Evolutionary conservation across 37 sponge, comb jelly and placozoan genomes (phyloP), one percentile per base, ranked within the genome.

Genomic region (Ianthella basta): DNA sequence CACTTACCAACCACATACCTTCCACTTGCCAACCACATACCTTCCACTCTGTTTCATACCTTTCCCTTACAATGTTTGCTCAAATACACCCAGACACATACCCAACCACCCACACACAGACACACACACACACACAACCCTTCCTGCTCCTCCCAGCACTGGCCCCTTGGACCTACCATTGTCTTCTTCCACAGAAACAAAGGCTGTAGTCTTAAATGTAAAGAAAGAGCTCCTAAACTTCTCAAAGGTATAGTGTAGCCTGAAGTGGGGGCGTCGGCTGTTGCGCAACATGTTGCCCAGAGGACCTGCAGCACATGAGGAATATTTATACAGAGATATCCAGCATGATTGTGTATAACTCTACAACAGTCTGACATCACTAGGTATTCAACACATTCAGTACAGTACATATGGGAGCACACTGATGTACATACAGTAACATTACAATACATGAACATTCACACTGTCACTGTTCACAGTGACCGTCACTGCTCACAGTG

Each of bases 171-270:
- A 29, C 53, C 41, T 35, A 94, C 94, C 80, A 83, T 66, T 90
- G 88, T 94, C 94, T 60, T 94, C 94, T 27, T 85, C 83, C 21
- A 80, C 41, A 27, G 91, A 82, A 21, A 69, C 78, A 38, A 55
- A 86, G 80, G 85, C 73, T 25, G 88, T 53, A 4, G 94, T 87
- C 37, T 77, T 83, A 75, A 94, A 81, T 12, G 94, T 94, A 86
- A 94, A 90, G 84, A 90, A 90, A 44, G 64, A 85, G 20, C 29
- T 32, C 19, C 65, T 59, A 24, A 23, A 50, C 18, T 32, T 81
- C 53, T 72, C 70, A 29, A 82, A 53, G 21, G 83, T 86, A 61
- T 94, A 94, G 80, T 80, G 60, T 23, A 94, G 56, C 34, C 94
- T 87, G 80, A 94, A 88, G 86, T 94, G 75, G n/a, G 83, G 66